phyloP scores from a whole-genome alignment of 2,113 vertebrate genomes.

The Heteronetta atricapilla region DNA sequence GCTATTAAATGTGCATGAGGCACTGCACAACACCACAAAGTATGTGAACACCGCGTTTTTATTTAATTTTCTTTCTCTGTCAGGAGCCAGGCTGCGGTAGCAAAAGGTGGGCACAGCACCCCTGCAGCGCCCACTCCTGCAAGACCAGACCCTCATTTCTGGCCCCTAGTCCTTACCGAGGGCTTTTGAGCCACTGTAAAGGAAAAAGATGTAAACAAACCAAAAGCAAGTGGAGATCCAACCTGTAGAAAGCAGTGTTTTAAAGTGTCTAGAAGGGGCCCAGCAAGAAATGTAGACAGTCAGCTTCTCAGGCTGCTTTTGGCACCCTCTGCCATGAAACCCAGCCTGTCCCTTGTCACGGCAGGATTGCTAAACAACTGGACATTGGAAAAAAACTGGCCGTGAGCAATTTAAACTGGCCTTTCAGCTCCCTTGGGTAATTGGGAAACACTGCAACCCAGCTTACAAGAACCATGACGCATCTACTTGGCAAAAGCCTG shows the following conservation, averaged over 20 bases:
- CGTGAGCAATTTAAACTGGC: not conserved
- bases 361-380: not conserved
- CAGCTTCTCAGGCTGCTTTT: not conserved
- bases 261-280: not conserved
- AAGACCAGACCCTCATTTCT: not conserved
- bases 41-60: not conserved
- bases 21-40: not conserved
- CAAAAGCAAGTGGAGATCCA: not conserved
- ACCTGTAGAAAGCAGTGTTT: not conserved
- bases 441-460: not conserved
- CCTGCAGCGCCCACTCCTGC: not conserved
- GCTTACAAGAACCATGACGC: not conserved
- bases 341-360: not conserved
- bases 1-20: not conserved
- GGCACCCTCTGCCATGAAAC: not conserved
- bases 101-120: not conserved
- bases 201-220: not conserved
- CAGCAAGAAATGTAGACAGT: fast-evolving
- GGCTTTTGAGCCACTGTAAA: not conserved
- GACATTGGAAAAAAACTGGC: not conserved
- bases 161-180: fast-evolving
- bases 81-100: not conserved
- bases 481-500: not conserved
- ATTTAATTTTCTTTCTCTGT: not conserved
- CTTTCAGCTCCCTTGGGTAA: not conserved